Percentiles rank a stretch among this genome's conserved stretches.
Conservation (phyloP, 2,113 vertebrate species). For the Miniopterus natalensis region DNA sequence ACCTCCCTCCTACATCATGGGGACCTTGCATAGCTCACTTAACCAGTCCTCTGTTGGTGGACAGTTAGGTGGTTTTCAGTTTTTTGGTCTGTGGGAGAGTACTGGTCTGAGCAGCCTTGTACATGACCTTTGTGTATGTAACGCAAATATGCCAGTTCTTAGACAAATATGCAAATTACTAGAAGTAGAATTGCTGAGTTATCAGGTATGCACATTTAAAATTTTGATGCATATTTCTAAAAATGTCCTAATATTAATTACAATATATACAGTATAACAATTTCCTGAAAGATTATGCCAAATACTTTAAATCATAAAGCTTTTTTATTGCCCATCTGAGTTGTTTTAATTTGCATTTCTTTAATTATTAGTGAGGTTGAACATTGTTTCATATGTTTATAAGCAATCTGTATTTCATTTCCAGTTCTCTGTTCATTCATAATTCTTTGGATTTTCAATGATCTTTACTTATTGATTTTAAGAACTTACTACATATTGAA, state of each 20-base stretch:
- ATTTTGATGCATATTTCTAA: background rate
- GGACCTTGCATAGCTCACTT: background rate
- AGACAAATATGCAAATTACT: background rate
- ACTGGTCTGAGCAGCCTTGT: background rate
- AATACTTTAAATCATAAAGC: background rate
- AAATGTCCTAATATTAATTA: background rate
- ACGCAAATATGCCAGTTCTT: background rate
- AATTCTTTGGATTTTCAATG: background rate
- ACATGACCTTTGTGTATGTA: background rate
- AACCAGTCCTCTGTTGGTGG: background rate
- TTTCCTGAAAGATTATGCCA: background rate
- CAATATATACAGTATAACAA: background rate
- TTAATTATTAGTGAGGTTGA: slow-evolving; percentile 24
- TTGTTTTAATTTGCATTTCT: slow-evolving; percentile 1
- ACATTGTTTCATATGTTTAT: background rate
- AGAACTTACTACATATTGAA: background rate
- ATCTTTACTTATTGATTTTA: slow-evolving; percentile 35
- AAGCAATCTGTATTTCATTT: slow-evolving; percentile 35
- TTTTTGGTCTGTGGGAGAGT: background rate
- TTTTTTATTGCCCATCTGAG: background rate
- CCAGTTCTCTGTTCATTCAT: background rate
- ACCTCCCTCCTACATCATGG: background rate
- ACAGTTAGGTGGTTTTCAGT: background rate
- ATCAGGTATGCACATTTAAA: background rate
- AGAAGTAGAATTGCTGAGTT: background rate